Evolutionary conservation across 2,113 vertebrate species (phyloP).

Genomic region (Potamarius usumacintae): DNA sequence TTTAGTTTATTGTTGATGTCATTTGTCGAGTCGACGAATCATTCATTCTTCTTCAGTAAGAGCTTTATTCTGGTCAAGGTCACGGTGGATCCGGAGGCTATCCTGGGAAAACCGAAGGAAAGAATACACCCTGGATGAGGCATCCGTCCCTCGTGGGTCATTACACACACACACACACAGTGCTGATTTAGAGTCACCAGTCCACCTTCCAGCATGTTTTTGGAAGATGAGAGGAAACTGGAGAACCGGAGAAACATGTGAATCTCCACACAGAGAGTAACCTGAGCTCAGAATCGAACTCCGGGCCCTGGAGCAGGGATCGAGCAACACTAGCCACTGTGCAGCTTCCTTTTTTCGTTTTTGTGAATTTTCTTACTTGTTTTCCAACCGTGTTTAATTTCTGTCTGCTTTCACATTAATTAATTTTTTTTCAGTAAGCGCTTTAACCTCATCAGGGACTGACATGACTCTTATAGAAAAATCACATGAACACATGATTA

Average conservation of each 20-base stretch:
- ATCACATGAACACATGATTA: not conserved
- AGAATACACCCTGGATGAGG: conserved; percentile 14
- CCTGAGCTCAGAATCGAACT: not conserved
- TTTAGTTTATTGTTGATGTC: conserved; percentile 13
- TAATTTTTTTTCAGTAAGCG: not conserved
- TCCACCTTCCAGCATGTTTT: not conserved
- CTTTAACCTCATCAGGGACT: not conserved
- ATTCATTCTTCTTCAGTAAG: not conserved
- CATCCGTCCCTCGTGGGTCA: not conserved
- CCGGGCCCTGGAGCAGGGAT: not conserved
- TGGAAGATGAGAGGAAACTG: conserved; percentile 8
- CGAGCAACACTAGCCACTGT: not conserved
- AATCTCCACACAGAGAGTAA: not conserved
- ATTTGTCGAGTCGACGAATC: conserved; percentile 5
- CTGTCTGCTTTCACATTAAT: not conserved
- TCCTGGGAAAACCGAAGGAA: conserved; percentile 11
- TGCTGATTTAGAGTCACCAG: conserved; percentile 11
- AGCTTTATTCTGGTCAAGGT: conserved; percentile 19
- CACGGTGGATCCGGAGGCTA: not conserved
- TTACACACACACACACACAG: not conserved
- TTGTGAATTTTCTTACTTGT: not conserved
- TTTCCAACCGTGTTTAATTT: not conserved
- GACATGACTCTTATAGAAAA: not conserved
- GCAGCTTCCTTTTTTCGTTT: not conserved
- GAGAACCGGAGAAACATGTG: conserved; percentile 3